Percentiles rank a stretch among this genome's conserved stretches.
Evolutionary conservation across 2,797 vertebrate genomes (phyloP).

Genomic region (Ambastaia sidthimunki): DNA sequence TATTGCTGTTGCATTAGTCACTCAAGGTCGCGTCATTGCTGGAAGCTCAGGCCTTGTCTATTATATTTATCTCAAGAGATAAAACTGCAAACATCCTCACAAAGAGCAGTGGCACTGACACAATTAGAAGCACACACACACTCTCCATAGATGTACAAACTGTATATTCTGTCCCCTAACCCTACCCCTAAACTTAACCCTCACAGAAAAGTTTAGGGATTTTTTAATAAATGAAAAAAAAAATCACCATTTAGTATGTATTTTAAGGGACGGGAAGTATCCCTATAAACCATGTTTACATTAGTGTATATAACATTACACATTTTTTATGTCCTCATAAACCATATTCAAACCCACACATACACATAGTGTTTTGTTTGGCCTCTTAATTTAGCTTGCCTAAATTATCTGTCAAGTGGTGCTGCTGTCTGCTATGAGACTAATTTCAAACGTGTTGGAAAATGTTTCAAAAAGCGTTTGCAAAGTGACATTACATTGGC

Average conservation of each 20-base stretch:
- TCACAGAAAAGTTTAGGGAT: no score
- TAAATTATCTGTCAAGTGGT: background rate
- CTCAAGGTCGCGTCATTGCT: constrained; percentile 78
- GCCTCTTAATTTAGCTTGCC: constrained; percentile 2
- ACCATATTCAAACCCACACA: no score
- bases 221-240: no score
- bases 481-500: constrained; percentile 11
- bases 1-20: constrained; percentile 73
- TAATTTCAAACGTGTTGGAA: background rate
- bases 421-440: background rate
- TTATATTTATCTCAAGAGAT: constrained; percentile 70
- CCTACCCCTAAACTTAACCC: no score
- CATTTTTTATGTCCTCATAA: no score
- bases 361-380: constrained; percentile 9
- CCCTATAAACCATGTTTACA: no score
- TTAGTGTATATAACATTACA: no score
- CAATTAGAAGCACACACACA: constrained; percentile 18
- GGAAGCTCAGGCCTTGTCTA: constrained; percentile 72
- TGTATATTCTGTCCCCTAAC: no score
- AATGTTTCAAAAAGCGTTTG: constrained; percentile 8
- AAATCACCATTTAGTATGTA: no score
- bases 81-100: constrained; percentile 57
- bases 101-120: constrained; percentile 34
- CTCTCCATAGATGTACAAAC: background rate
- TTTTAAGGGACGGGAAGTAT: no score